A percentile compares a stretch with the other conserved stretches of the same genome.
Evolutionary conservation across 2,113 vertebrate genomes (phyloP).

Genomic region (Saguinus midas): DNA sequence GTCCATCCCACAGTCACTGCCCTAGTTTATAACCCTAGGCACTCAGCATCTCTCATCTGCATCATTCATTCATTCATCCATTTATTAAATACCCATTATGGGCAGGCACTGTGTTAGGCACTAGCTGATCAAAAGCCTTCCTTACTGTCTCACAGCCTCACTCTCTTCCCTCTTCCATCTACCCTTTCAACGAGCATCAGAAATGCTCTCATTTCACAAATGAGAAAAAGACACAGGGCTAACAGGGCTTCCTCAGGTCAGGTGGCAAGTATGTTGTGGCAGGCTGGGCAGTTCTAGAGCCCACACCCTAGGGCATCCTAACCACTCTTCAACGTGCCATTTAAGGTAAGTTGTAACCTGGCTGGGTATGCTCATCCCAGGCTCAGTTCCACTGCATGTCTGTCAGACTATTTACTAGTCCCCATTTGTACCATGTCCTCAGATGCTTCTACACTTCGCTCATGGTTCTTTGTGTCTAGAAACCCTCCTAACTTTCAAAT

Average conservation of each 20-base stretch:
- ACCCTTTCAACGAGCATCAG: neutral
- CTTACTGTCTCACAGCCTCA: neutral
- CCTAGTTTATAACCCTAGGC: neutral
- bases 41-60: neutral
- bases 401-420: neutral
- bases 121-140: neutral
- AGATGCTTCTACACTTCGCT: neutral
- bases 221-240: neutral
- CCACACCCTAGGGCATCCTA: neutral
- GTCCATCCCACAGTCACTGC: neutral
- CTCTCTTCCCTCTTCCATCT: neutral
- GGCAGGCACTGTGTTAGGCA: neutral
- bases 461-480: neutral
- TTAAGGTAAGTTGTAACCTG: neutral
- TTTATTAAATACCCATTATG: neutral
- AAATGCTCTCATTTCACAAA: neutral
- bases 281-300: too few relatives aligned
- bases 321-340: neutral
- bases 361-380: neutral
- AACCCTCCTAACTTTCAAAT: neutral
- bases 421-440: neutral
- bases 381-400: neutral
- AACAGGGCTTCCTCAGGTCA: neutral
- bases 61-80: neutral
- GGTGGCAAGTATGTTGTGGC: fast-evolving